Base-by-base conservation (phyloP, 2,888 invertebrate genomes). In the Salticus scenicus region DNA sequence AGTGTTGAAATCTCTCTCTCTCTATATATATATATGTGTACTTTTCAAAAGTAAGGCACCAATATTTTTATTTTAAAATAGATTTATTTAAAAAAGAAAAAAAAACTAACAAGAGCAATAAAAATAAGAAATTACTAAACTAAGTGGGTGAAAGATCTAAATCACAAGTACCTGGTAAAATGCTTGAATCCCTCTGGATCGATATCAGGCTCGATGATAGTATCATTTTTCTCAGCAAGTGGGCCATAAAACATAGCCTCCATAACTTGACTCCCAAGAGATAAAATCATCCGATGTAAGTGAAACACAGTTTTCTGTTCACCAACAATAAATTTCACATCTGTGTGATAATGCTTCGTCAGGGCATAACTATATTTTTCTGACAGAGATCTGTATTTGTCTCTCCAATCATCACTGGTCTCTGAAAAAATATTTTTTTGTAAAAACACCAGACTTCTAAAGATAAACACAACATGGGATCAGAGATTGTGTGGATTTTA, bases 201-300 rank as follows among this genome's bases (percentile, higher is more conserved):
- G 8, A 81, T n/a, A 28, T 81, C 80, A 27, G 73, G 67, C 14
- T 74, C 74, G 28, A 12, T 1, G 0, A 81, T 20, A 17, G 4
- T 41, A 0, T 74, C 74, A 7, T 69, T 57, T 20, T 33, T 69
- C 24, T 81, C 80, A 0, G 73, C 33, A 24, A 81, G 33, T 17
- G 33, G 1, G 4, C 80, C 80, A 69, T 30, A 81, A 57, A 81
- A 81, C 80, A 81, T 81, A n/a, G 74, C 74, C 57, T 74, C 69
- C 57, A 81, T 74, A 24, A 81, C 80, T 17, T 67, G 74, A 30
- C 73, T 67, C 0, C 33, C 74, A 10, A 81, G 0, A 2, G 69
- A 73, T 17, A 81, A 51, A 14, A 81, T 20, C 10, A 81, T 31
- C 14, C 51, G 73, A 37, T 81, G 80, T 2, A 57, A 69, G 0